A percentile compares a stretch with the other conserved stretches of the same genome.
phyloP scores from a whole-genome alignment of 2,113 vertebrate genomes.

The Phrynosoma platyrhinos region DNA sequence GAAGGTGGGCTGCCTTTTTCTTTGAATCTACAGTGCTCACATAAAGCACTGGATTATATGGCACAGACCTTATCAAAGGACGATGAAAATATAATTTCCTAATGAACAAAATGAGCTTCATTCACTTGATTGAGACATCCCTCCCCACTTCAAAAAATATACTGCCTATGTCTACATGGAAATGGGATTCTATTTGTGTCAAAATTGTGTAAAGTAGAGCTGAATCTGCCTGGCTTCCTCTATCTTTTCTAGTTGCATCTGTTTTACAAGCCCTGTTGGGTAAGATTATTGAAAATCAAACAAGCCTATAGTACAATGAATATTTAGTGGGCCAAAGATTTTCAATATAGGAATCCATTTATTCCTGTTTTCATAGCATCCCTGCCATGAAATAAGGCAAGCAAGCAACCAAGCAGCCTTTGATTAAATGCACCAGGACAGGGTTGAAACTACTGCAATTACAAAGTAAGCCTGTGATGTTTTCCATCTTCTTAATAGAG shows the following conservation, averaged over 20 bases:
- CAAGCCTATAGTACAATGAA: neutral
- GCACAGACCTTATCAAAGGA: neutral
- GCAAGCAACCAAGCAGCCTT: neutral
- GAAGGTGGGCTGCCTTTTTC: too few species aligned
- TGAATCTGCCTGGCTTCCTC: neutral
- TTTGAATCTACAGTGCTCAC: neutral
- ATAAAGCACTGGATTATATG: neutral
- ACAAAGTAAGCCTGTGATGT: neutral
- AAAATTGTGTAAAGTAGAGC: neutral
- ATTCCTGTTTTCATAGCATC: slow-evolving; percentile 6
- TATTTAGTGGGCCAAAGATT: slow-evolving; percentile 41
- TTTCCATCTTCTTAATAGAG: slow-evolving; percentile 33
- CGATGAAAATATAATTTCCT: slow-evolving; percentile 7
- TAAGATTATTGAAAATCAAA: slow-evolving; percentile 33
- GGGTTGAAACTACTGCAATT: slow-evolving; percentile 21
- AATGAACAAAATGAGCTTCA: slow-evolving; percentile 7
- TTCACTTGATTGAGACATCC: neutral
- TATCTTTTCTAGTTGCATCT: neutral
- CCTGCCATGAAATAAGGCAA: slow-evolving; percentile 15
- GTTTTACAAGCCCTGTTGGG: neutral
- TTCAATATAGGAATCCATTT: neutral
- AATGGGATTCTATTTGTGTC: neutral
- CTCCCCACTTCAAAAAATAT: too few species aligned
- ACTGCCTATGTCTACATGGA: neutral
- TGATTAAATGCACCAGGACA: slow-evolving; percentile 26